Evolutionary conservation across 2,888 invertebrate species (phyloP).

Genomic region (Tenthredo notha): DNA sequence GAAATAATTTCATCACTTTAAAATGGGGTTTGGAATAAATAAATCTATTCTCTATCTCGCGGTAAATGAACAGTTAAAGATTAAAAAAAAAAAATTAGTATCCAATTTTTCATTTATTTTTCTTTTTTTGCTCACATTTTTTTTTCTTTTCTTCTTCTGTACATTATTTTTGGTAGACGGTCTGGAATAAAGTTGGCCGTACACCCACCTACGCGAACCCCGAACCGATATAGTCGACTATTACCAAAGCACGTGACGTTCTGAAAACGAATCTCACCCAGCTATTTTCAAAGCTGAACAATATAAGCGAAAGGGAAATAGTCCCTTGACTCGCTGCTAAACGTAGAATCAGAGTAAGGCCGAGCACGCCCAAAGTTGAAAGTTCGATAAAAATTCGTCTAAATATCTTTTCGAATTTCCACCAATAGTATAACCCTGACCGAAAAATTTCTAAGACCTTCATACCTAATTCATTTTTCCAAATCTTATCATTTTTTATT

Average conservation of each 20-base stretch:
- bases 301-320: slow-evolving; percentile 25
- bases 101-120: not conserved
- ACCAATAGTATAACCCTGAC: not conserved
- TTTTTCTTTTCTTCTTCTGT: no score
- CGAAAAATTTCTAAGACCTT: not conserved
- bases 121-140: not conserved
- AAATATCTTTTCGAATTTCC: not conserved
- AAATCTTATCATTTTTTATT: not conserved
- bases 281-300: slow-evolving; percentile 11
- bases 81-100: not conserved
- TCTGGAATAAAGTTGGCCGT: not conserved
- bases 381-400: not conserved
- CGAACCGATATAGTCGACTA: slow-evolving; percentile 46
- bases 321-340: slow-evolving; percentile 18
- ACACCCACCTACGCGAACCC: not conserved
- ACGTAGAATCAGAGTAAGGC: slow-evolving; percentile 19
- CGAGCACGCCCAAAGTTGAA: not conserved
- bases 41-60: no score
- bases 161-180: slow-evolving; percentile 33
- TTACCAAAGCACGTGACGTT: slow-evolving; percentile 45
- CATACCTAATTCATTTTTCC: not conserved
- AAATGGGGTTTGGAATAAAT: no score
- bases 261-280: slow-evolving; percentile 29
- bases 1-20: not conserved
- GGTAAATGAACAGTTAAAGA: no score